Evolutionary conservation across 1,140 invertebrate species (phyloP).

Genomic region (Brachionus manjavacas): DNA sequence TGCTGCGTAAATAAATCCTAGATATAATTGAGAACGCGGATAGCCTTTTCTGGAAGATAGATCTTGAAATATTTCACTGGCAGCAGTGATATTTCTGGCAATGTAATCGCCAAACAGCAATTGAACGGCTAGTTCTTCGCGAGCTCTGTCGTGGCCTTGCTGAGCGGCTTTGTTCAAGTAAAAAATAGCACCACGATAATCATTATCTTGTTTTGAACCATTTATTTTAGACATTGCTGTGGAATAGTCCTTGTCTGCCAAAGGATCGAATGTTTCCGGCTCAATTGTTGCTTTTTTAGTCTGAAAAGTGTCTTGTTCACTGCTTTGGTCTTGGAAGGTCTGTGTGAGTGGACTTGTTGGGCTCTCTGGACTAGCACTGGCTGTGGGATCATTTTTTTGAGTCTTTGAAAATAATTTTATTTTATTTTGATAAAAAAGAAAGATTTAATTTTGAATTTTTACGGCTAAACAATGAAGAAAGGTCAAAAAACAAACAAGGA

Average conservation of each 20-base stretch:
- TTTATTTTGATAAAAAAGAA: not conserved
- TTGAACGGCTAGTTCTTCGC: conserved; percentile 77
- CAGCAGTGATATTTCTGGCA: conserved; percentile 70
- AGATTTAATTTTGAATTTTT: not conserved
- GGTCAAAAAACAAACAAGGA: not conserved
- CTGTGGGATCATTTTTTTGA: not conserved
- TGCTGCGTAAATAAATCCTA: conserved; percentile 19
- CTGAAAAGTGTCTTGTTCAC: not conserved
- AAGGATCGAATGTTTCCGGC: not conserved
- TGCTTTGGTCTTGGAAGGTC: not conserved
- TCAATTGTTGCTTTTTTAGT: not conserved
- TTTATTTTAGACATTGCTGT: conserved; percentile 10
- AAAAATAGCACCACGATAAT: conserved; percentile 47
- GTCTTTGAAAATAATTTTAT: not conserved
- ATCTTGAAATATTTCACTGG: conserved; percentile 71
- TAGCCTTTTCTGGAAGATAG: conserved; percentile 69
- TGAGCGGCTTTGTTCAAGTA: conserved; percentile 68
- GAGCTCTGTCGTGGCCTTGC: conserved; percentile 71
- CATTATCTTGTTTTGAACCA: not conserved
- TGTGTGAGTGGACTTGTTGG: too few relatives aligned
- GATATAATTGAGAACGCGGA: conserved; percentile 73
- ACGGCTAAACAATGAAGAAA: not conserved
- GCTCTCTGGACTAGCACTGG: not conserved
- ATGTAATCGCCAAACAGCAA: conserved; percentile 71
- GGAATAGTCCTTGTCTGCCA: not conserved